These are phyloP conservation scores for Drosophila nigricruria DNA, from an alignment of 2,888 invertebrate genomes.

Conservation along the genomic window DNA sequence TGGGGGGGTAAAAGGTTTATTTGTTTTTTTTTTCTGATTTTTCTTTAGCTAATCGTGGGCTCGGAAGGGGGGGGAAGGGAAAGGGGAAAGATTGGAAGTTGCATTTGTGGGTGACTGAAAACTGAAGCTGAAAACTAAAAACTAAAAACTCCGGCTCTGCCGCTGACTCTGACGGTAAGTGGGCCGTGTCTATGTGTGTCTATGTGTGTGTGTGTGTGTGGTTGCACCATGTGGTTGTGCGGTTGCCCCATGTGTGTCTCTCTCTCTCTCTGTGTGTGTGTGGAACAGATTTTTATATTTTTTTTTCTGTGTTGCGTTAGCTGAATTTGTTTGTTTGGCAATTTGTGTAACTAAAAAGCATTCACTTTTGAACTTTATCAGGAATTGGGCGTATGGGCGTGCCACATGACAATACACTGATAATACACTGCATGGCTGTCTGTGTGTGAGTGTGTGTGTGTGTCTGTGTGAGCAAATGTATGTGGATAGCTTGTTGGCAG, in stretches of 20 bases:
- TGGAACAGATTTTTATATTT: slow-evolving; percentile 23
- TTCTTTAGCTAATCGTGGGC: slow-evolving; percentile 50
- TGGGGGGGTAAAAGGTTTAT: background rate
- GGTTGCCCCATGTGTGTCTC: background rate
- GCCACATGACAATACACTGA: slow-evolving; percentile 52
- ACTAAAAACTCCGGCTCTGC: slow-evolving; percentile 38
- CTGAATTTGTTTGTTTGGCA: slow-evolving; percentile 75
- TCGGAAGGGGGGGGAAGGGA: background rate
- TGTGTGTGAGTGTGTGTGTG: slow-evolving; percentile 7
- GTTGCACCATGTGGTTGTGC: slow-evolving; percentile 37
- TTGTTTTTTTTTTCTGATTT: slow-evolving; percentile 26
- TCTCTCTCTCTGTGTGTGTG: slow-evolving; percentile 11
- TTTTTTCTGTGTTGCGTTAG: slow-evolving; percentile 29
- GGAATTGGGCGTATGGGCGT: slow-evolving; percentile 42
- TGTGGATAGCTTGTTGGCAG: slow-evolving; percentile 54
- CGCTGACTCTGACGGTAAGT: slow-evolving; percentile 20
- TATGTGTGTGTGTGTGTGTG: slow-evolving; percentile 19
- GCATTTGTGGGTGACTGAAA: background rate
- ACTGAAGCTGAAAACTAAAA: slow-evolving; percentile 24
- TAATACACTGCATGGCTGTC: slow-evolving; percentile 42
- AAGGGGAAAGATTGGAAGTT: background rate
- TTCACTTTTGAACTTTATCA: slow-evolving; percentile 77
- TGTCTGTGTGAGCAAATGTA: slow-evolving; percentile 18
- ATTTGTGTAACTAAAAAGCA: slow-evolving; percentile 79
- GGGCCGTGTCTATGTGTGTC: slow-evolving; percentile 16